Evolutionary conservation across 2,113 vertebrate species (phyloP).

Genomic region (Promerops cafer): DNA sequence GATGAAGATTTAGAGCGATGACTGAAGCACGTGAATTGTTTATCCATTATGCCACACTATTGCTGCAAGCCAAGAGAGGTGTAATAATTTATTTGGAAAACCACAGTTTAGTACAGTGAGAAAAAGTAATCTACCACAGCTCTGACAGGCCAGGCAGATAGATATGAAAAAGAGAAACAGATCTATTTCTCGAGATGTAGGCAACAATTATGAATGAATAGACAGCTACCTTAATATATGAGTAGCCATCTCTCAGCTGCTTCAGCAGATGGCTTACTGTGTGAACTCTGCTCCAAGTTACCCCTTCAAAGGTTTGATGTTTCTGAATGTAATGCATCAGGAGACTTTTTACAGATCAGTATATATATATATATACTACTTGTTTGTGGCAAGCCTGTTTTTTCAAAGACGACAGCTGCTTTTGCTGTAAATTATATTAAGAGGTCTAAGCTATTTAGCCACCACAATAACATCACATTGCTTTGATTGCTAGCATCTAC

Average conservation of each 20-base stretch:
- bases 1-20: slow-evolving; percentile 61
- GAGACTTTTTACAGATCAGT: neutral
- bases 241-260: neutral
- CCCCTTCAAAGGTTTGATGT: neutral
- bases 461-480: neutral
- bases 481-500: neutral
- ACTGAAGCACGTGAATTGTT: slow-evolving; percentile 31
- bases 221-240: neutral
- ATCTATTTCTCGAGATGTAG: slow-evolving; percentile 40
- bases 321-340: neutral
- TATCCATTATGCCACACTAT: slow-evolving; percentile 39
- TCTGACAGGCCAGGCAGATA: slow-evolving; percentile 50
- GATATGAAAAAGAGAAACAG: slow-evolving; percentile 59
- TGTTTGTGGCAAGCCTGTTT: neutral
- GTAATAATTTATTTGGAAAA: slow-evolving; percentile 68
- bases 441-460: neutral
- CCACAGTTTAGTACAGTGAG: slow-evolving; percentile 58
- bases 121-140: slow-evolving; percentile 23
- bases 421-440: neutral
- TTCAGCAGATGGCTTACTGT: neutral
- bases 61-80: slow-evolving; percentile 46
- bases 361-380: neutral
- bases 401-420: neutral
- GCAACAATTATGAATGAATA: slow-evolving; percentile 38
- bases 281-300: neutral